Evolutionary conservation across 2,797 vertebrate genomes (phyloP), one percentile per base, ranked within the genome.

Genomic region (Enteromius mattozi): DNA sequence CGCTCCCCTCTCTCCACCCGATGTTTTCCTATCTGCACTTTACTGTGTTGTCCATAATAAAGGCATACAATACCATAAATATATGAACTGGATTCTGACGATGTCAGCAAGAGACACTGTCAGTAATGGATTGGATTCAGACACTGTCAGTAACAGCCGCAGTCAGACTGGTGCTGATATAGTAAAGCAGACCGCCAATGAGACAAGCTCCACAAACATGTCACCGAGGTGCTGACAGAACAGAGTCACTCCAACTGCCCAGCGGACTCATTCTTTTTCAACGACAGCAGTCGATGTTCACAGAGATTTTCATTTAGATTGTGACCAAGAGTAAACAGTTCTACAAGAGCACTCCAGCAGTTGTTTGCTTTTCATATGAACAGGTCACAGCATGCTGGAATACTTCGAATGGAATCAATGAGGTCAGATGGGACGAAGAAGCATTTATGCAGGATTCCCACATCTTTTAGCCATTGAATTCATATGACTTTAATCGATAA

Each of bases 291-390:
- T 85, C 88, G 63, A 88, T 87, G 89, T 90, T 90, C 87, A 87
- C 86, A 79, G 69, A 83, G 90, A 88, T 89, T 90, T 89, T 89
- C 85, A 89, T 89, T 87, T 86, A 88, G 88, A 90, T 90, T 88
- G 85, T 35, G 42, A 89, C 69, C 65, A 54, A 82, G 84, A 81
- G 87, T 90, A 89, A 91, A 88, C 84, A 87, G 84, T 14, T 87
- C 88, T 81, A 84, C 88, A 80, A 76, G 81, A 80, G 56, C 71
- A 86, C 78, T 1, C 56, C 82, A 66, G 61, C 86, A 84, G 70
- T 82, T 84, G 84, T 47, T 80, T 79, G 82, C 56, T 78, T 86
- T 77, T 80, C 69, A 86, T 14, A 47, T 71, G 24, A 76, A 85
- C 63, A 77, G 80, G 33, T 74, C 72, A 83, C 85, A 82, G 70